Percentiles rank a stretch among this genome's conserved stretches.
Evolutionary conservation across 1,140 invertebrate species (phyloP).

Genomic region (Conus betulinus): DNA sequence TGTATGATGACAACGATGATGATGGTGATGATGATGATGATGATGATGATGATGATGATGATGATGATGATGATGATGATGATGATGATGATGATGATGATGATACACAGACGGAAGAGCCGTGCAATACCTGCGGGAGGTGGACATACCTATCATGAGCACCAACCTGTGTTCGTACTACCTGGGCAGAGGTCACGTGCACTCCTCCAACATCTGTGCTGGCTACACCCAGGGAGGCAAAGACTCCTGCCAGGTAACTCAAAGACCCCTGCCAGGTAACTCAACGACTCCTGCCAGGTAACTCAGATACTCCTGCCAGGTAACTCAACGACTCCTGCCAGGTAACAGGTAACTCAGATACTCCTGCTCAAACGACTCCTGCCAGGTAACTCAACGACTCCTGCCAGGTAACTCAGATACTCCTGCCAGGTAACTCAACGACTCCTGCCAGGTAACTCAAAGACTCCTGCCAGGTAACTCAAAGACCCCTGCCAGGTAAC

Average conservation of each 20-base stretch:
- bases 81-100: background rate
- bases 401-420: background rate
- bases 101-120: conserved; percentile 30
- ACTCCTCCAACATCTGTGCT: conserved; percentile 76
- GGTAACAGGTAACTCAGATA: conserved; percentile 44
- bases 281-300: too few species aligned
- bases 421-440: conserved; percentile 57
- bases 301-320: too few species aligned
- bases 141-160: conserved; percentile 56
- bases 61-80: background rate
- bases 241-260: conserved; percentile 64
- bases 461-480: too few species aligned
- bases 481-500: too few species aligned
- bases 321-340: conserved; percentile 3
- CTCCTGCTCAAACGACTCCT: conserved; percentile 58
- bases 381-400: conserved; percentile 50
- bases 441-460: too few species aligned
- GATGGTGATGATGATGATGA: background rate
- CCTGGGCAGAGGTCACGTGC: conserved; percentile 65
- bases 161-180: conserved; percentile 59
- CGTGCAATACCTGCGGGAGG: conserved; percentile 50
- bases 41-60: background rate
- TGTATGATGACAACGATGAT: background rate
- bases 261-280: background rate
- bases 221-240: conserved; percentile 77